Evolutionary conservation across 35 echinoderm and acorn worm genomes (phyloP).

Genomic region (Lytechinus pictus): DNA sequence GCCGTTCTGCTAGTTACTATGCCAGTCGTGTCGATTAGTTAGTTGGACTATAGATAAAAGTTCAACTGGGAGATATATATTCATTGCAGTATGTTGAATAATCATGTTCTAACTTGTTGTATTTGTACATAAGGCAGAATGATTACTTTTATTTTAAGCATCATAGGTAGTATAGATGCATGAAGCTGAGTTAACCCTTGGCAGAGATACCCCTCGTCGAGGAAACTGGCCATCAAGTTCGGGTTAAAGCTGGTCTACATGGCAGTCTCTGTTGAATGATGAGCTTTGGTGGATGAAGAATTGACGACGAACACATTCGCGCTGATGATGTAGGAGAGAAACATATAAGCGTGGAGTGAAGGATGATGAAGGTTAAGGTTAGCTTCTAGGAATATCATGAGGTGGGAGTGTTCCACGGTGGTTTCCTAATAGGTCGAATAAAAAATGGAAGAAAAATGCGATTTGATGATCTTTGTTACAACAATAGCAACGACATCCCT

Average conservation of each 20-base stretch:
- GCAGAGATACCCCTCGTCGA: not conserved
- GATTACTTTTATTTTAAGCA: not conserved
- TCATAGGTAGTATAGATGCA: not conserved
- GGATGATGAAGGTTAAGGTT: slow-evolving; percentile 2
- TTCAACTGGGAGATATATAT: no score
- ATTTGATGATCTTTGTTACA: no score
- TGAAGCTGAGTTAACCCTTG: not conserved
- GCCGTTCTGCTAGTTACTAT: not conserved
- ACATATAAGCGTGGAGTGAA: not conserved
- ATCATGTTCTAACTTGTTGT: no score
- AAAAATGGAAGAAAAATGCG: no score
- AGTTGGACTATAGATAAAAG: no score
- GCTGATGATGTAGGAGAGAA: slow-evolving; percentile 7
- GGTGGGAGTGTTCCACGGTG: not conserved
- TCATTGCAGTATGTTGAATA: no score
- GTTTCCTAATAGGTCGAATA: no score
- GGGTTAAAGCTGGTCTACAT: not conserved
- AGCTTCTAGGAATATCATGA: not conserved
- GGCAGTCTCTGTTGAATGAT: slow-evolving; percentile 12
- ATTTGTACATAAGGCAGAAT: no score
- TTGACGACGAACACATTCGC: slow-evolving; percentile 16
- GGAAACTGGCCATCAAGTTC: slow-evolving; percentile 41
- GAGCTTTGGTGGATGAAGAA: slow-evolving; percentile 3
- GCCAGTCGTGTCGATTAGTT: not conserved
- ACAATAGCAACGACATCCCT: no score